A percentile compares a stretch with the other conserved stretches of the same genome.
phyloP scores from a whole-genome alignment of 2,113 vertebrate genomes.

The Ailuropoda melanoleuca region DNA sequence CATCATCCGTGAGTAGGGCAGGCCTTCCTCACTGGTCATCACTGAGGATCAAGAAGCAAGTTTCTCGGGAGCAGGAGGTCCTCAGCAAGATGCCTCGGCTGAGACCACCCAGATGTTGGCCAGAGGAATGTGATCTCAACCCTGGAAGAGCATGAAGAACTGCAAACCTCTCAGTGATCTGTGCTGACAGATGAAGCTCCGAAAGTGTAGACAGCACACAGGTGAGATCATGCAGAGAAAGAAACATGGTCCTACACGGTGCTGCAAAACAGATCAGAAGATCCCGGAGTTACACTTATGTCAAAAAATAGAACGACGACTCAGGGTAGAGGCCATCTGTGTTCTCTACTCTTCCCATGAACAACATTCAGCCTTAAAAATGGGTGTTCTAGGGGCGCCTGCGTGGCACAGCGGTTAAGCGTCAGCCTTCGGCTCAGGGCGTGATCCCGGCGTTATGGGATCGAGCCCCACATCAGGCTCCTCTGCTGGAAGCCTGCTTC shows the following conservation, averaged over 20 bases:
- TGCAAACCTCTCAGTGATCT: not conserved
- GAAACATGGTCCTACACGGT: not conserved
- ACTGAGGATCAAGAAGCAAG: not conserved
- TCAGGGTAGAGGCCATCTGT: not conserved
- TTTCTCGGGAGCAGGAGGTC: not conserved
- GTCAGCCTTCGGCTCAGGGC: no score
- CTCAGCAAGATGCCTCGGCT: not conserved
- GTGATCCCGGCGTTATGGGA: no score
- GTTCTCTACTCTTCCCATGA: not conserved
- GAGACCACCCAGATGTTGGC: not conserved
- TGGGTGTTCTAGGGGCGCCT: not conserved
- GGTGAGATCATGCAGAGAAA: not conserved
- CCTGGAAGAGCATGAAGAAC: not conserved
- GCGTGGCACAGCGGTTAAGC: no score
- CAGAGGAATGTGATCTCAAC: not conserved
- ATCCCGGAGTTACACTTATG: not conserved
- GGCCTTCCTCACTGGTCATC: not conserved
- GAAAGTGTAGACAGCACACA: rapidly evolving
- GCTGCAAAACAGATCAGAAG: not conserved
- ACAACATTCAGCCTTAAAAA: not conserved
- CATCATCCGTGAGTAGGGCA: no score
- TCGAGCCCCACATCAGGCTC: no score
- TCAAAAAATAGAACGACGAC: not conserved
- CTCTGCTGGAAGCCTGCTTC: no score
- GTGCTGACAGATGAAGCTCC: not conserved